Percentiles rank a stretch among this genome's conserved stretches.
Conservation (phyloP, 2,113 vertebrate species). For the Eonycteris spelaea region DNA sequence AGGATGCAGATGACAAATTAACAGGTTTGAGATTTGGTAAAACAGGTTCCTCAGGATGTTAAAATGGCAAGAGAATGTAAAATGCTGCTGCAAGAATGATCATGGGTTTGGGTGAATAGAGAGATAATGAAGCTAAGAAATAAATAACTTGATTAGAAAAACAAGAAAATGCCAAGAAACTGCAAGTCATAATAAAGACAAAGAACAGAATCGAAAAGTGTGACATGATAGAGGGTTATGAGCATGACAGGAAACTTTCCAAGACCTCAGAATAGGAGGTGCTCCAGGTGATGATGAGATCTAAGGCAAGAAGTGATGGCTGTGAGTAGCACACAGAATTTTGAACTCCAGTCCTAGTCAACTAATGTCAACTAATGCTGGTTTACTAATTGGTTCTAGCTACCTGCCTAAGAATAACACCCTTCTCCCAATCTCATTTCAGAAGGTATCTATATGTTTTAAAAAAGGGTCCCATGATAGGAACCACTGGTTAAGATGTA, state of each 20-base stretch:
- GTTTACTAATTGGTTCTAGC: neutral
- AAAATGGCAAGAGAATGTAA: neutral
- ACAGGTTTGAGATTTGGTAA: neutral
- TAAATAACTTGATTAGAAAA: neutral
- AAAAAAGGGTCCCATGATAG: neutral
- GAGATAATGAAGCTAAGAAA: neutral
- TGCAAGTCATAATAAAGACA: neutral
- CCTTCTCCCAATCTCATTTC: neutral
- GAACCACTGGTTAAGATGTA: neutral
- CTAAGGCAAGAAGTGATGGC: neutral
- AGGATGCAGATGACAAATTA: neutral
- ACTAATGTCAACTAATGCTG: neutral
- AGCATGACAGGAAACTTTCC: neutral
- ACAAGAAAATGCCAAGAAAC: neutral
- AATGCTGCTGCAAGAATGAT: neutral
- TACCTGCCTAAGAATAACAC: neutral
- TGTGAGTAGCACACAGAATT: accelerated
- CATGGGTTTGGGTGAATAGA: neutral
- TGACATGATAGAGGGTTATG: neutral
- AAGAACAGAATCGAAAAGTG: neutral
- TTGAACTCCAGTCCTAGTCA: neutral
- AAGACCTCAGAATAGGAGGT: neutral
- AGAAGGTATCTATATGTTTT: neutral
- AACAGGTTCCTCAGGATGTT: neutral
- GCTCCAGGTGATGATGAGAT: neutral